Conservation (phyloP, 2,113 vertebrate species). For the Empidonax traillii region DNA sequence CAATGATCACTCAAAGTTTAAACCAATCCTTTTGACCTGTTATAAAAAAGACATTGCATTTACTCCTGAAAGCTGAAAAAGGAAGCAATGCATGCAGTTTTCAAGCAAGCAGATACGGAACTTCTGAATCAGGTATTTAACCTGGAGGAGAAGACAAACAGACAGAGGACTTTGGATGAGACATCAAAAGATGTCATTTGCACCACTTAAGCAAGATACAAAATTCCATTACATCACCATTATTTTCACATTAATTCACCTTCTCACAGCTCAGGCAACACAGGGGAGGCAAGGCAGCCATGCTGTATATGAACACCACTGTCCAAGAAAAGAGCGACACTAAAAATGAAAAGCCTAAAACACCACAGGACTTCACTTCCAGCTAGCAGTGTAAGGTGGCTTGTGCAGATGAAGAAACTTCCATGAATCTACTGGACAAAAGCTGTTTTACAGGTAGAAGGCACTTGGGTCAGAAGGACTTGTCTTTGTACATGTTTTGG, state of each 20-base stretch:
- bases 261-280: background rate
- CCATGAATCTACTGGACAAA: background rate
- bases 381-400: background rate
- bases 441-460: background rate
- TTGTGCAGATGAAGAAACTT: background rate
- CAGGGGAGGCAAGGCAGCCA: background rate
- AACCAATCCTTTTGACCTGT: background rate
- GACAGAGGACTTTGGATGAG: background rate
- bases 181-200: background rate
- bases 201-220: background rate
- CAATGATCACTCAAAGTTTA: background rate
- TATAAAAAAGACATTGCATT: background rate
- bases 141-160: background rate
- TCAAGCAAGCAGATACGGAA: background rate
- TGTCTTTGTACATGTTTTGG: background rate
- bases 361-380: background rate
- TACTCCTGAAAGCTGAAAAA: background rate
- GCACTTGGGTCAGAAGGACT: background rate
- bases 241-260: background rate
- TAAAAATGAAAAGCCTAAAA: background rate
- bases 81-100: accelerated
- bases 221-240: background rate
- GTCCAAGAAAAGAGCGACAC: background rate
- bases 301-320: accelerated
- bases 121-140: background rate